Evolutionary conservation across 1,140 invertebrate genomes (phyloP).

Genomic region (Popillia japonica): DNA sequence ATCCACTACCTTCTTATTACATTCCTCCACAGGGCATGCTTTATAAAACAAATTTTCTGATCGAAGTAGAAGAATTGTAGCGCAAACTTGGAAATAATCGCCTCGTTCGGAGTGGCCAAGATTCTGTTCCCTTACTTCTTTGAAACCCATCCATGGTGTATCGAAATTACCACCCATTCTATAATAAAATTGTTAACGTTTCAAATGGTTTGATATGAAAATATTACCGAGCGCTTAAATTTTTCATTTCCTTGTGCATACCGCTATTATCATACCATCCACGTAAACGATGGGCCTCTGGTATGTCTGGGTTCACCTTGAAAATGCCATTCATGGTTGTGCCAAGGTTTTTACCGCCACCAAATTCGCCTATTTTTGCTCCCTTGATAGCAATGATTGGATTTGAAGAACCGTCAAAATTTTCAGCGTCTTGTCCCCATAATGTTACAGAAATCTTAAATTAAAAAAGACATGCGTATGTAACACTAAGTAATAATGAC

Average conservation of each 20-base stretch:
- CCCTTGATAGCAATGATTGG: slow-evolving; percentile 88
- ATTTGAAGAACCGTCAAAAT: slow-evolving; percentile 78
- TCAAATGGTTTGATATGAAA: neutral
- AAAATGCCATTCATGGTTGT: slow-evolving; percentile 68
- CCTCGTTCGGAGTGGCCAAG: slow-evolving; percentile 73
- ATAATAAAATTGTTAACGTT: too few species aligned
- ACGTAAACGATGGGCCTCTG: slow-evolving; percentile 83
- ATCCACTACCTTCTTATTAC: slow-evolving; percentile 95
- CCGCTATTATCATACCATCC: slow-evolving; percentile 91
- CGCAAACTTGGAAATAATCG: slow-evolving; percentile 81
- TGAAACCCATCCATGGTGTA: slow-evolving; percentile 74
- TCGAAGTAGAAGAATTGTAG: slow-evolving; percentile 72
- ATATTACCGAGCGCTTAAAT: slow-evolving; percentile 68
- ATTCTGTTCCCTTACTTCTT: slow-evolving; percentile 73
- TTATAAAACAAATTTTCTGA: slow-evolving; percentile 88
- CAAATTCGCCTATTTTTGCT: slow-evolving; percentile 76
- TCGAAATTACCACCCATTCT: slow-evolving; percentile 61
- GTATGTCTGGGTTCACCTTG: slow-evolving; percentile 87
- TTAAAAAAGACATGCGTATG: too few species aligned
- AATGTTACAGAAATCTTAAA: slow-evolving; percentile 72
- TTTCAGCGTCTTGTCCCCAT: slow-evolving; percentile 85
- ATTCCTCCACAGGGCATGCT: slow-evolving; percentile 84
- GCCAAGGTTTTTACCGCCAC: slow-evolving; percentile 75
- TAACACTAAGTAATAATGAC: too few species aligned
- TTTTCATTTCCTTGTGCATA: slow-evolving; percentile 66